Conservation (phyloP, 1,140 invertebrate species). For the Caenorhabditis latens region DNA sequence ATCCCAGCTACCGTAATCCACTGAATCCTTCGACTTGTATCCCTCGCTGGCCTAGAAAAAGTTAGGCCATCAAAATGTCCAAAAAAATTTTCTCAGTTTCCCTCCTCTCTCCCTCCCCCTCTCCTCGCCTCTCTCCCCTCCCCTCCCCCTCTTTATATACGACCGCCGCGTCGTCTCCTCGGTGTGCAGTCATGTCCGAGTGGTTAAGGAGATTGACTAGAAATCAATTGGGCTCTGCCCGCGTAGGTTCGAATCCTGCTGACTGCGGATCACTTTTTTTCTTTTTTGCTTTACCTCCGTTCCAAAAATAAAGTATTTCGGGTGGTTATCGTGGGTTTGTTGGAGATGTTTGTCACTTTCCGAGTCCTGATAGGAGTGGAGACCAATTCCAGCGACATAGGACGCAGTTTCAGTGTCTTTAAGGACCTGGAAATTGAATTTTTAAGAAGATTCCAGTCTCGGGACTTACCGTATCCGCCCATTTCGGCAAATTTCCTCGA, state of each 20-base stretch:
- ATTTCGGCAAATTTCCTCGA: constrained; percentile 51
- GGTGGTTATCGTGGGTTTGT: constrained; percentile 46
- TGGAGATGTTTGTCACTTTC: background rate
- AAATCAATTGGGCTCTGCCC: constrained; percentile 71
- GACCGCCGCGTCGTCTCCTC: background rate
- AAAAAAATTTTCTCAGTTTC: no score
- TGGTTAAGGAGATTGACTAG: constrained; percentile 66
- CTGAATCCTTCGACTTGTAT: background rate
- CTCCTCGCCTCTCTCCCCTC: background rate
- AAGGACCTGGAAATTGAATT: constrained; percentile 43
- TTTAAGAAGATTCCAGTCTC: no score
- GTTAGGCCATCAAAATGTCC: background rate
- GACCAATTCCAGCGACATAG: constrained; percentile 47
- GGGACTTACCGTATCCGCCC: constrained; percentile 59
- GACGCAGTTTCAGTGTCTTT: constrained; percentile 38
- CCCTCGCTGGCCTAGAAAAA: constrained; percentile 32
- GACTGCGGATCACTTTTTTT: constrained; percentile 55
- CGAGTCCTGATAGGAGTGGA: constrained; percentile 49
- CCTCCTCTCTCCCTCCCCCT: background rate
- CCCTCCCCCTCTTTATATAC: no score
- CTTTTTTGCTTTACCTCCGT: constrained; percentile 52
- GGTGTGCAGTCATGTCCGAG: constrained; percentile 63
- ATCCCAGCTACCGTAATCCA: constrained; percentile 52
- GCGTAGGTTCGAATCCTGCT: constrained; percentile 70
- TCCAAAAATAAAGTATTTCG: constrained; percentile 54